phyloP scores from a whole-genome alignment of 2,797 vertebrate genomes.

The Anas bernieri region DNA sequence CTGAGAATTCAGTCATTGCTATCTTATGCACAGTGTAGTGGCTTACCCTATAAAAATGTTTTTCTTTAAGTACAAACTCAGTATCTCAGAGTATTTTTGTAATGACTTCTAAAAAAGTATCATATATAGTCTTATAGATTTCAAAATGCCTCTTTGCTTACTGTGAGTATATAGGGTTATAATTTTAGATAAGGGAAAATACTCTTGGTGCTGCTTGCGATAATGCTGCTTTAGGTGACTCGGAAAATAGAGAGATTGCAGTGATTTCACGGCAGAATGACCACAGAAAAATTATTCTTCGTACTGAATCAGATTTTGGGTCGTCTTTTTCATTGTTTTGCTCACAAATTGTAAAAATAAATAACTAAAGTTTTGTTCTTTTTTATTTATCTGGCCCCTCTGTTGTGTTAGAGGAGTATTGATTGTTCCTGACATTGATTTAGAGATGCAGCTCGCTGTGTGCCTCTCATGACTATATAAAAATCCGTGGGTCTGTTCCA shows the following conservation, averaged over 20 bases:
- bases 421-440: conserved; percentile 14
- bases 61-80: not conserved
- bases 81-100: not conserved
- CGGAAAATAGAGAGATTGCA: conserved; percentile 10
- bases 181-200: conserved; percentile 44
- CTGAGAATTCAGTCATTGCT: not conserved
- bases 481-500: not conserved
- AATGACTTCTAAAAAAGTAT: not conserved
- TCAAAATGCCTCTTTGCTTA: not conserved
- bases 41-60: not conserved
- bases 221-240: conserved; percentile 18
- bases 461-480: not conserved
- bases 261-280: conserved; percentile 38
- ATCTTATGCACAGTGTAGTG: not conserved
- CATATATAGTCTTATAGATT: not conserved
- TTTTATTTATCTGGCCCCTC: not conserved
- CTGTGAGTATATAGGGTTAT: not conserved
- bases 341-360: conserved; percentile 8
- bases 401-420: conserved; percentile 12
- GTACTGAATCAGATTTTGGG: not conserved
- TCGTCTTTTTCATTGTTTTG: not conserved
- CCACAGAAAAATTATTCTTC: not conserved
- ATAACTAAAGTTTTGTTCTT: not conserved
- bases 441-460: not conserved
- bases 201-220: not conserved